These are phyloP conservation scores for Fulica atra DNA, from an alignment of 2,113 vertebrate species.

Conservation along the genomic window DNA sequence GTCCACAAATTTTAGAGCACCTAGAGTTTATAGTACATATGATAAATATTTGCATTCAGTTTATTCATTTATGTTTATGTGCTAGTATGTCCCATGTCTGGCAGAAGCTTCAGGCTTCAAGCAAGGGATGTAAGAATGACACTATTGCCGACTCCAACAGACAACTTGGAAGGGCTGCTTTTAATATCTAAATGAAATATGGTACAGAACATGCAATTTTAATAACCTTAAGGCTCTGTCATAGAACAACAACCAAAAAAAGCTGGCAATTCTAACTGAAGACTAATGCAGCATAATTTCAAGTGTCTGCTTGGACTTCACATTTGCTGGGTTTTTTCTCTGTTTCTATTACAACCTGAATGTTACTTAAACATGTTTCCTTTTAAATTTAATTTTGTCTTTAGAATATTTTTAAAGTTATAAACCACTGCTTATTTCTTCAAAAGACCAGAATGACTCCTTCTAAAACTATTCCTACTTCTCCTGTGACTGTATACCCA, in stretches of 20 bases:
- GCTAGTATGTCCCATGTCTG: not conserved
- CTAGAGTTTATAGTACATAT: not conserved
- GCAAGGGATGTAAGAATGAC: not conserved
- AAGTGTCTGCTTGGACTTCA: not conserved
- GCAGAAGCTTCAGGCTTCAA: not conserved
- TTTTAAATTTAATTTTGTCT: constrained; percentile 42
- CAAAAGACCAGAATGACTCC: constrained; percentile 27
- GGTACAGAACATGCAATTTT: constrained; percentile 1
- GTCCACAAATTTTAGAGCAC: not conserved
- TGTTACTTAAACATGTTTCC: constrained; percentile 30
- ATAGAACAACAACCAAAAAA: not conserved
- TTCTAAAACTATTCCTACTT: constrained; percentile 4
- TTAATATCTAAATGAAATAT: constrained; percentile 2
- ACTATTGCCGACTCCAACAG: not conserved
- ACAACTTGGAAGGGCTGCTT: constrained; percentile 15
- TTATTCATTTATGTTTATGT: not conserved
- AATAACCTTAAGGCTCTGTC: not conserved
- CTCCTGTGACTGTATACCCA: not conserved
- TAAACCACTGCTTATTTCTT: constrained; percentile 45
- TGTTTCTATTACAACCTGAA: constrained; percentile 32
- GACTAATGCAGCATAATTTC: constrained; percentile 18
- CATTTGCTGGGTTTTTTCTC: constrained; percentile 19
- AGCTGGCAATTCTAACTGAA: not conserved
- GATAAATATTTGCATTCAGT: not conserved
- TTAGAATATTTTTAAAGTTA: constrained; percentile 7